phyloP scores from a whole-genome alignment of 2,797 vertebrate genomes.

The Parauchenoglanis punctatus region DNA sequence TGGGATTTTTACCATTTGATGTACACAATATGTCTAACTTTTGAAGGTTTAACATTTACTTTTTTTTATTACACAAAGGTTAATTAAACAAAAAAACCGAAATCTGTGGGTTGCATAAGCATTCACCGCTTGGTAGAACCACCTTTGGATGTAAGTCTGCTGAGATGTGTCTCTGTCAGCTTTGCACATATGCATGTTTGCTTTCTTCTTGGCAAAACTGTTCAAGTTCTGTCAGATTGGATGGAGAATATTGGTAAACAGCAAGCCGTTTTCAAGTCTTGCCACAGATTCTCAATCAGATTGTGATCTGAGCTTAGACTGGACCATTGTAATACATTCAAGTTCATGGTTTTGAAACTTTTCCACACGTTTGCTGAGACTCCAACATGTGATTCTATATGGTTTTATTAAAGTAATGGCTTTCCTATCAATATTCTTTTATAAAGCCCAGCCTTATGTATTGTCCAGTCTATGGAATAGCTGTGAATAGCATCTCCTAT shows the following conservation, averaged over 20 bases:
- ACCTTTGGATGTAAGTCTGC: neutral
- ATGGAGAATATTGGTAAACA: neutral
- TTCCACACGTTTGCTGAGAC: neutral
- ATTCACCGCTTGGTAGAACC: neutral
- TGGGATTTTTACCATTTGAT: neutral
- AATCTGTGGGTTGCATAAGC: neutral
- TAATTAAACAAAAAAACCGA: neutral
- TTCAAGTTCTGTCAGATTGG: neutral
- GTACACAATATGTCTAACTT: neutral
- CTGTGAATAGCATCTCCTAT: neutral
- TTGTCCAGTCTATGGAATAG: neutral
- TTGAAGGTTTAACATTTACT: neutral
- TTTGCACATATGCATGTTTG: constrained; percentile 4
- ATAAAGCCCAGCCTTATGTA: neutral
- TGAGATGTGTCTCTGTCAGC: neutral
- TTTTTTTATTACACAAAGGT: neutral
- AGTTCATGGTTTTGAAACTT: neutral
- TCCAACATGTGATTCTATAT: neutral
- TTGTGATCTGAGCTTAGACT: neutral
- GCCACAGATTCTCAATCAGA: neutral
- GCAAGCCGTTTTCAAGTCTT: neutral
- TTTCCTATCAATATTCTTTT: neutral
- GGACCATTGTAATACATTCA: neutral
- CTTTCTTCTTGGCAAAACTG: neutral
- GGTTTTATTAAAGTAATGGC: neutral